These are phyloP conservation scores for Apis dorsata DNA, from an alignment of 1,140 invertebrate species.

Conservation along the genomic window DNA sequence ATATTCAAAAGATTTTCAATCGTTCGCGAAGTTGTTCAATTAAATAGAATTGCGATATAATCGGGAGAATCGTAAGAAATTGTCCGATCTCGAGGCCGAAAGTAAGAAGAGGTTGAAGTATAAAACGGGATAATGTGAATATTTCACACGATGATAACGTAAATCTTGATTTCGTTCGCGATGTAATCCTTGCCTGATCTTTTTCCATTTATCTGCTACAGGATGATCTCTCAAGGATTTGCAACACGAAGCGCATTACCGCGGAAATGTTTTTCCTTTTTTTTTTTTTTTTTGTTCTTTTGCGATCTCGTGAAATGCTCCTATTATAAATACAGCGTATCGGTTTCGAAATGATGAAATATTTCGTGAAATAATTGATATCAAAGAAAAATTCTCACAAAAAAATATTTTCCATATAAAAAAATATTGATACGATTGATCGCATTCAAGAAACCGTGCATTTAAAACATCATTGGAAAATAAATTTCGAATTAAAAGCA, in stretches of 20 bases:
- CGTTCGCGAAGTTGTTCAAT: too few relatives aligned
- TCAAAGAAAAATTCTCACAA: neutral
- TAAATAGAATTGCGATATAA: neutral
- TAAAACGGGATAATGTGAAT: neutral
- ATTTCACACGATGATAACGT: conserved; percentile 16
- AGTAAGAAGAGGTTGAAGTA: too few relatives aligned
- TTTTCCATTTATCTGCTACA: conserved; percentile 56
- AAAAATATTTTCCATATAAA: too few relatives aligned
- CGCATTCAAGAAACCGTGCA: too few relatives aligned
- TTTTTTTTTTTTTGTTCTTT: conserved; percentile 29
- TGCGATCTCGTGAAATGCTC: conserved; percentile 24
- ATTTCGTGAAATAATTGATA: conserved; percentile 17
- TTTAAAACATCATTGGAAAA: too few relatives aligned
- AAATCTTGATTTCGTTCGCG: conserved; percentile 48
- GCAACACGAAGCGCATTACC: conserved; percentile 47
- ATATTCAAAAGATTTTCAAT: too few relatives aligned
- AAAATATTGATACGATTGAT: too few relatives aligned
- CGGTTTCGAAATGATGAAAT: conserved; percentile 3
- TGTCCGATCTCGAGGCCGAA: too few relatives aligned
- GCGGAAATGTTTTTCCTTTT: neutral
- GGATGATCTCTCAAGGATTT: conserved; percentile 52
- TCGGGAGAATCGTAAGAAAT: neutral
- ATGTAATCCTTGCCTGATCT: conserved; percentile 41
- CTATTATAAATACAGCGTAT: neutral
- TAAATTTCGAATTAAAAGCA: too few relatives aligned